Conservation (phyloP, 1,140 invertebrate species). For the Helicoverpa armigera region DNA sequence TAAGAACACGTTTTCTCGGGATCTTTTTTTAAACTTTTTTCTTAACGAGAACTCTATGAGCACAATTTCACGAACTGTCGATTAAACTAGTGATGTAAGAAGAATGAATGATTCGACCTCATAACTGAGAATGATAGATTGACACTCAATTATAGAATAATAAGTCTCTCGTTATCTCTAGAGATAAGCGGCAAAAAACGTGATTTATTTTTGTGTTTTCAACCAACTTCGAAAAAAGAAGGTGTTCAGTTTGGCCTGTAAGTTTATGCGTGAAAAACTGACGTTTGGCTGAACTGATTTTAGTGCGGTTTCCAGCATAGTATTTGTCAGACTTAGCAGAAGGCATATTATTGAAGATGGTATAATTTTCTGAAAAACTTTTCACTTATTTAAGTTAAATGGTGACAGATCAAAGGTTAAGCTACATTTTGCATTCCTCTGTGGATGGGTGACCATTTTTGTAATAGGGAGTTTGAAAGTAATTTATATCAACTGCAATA, state of each 20-base stretch:
- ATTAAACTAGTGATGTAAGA: background rate
- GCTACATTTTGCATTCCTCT: no score
- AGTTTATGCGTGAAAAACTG: slow-evolving; percentile 33
- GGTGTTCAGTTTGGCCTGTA: background rate
- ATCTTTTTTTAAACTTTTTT: no score
- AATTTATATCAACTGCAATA: no score
- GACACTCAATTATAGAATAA: background rate
- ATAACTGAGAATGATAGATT: background rate
- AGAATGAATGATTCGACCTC: background rate
- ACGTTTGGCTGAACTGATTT: slow-evolving; percentile 74
- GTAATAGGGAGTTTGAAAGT: no score
- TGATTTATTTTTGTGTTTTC: background rate
- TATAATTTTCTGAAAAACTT: no score
- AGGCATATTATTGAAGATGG: background rate
- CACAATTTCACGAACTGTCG: background rate
- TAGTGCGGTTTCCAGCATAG: no score
- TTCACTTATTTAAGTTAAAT: no score
- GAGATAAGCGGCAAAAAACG: background rate
- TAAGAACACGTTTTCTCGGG: no score
- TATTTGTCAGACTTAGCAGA: background rate
- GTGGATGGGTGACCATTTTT: no score
- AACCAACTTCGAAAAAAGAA: background rate
- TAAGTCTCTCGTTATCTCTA: background rate
- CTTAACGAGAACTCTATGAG: no score
- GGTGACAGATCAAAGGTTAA: no score